phyloP scores from a whole-genome alignment of 2,113 vertebrate species.

The Coregonus clupeaformis region DNA sequence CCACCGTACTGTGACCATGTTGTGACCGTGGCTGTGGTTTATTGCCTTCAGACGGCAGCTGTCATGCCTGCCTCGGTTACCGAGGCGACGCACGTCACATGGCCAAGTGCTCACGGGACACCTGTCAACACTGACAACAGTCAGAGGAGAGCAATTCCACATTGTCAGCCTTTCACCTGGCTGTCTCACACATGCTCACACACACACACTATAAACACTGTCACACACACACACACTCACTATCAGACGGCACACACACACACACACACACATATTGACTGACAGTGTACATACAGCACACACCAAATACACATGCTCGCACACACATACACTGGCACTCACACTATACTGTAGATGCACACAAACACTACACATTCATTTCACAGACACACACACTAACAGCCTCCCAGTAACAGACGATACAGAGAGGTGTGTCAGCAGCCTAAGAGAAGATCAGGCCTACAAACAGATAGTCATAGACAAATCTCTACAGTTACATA shows the following conservation, averaged over 20 bases:
- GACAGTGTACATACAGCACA: too few species aligned
- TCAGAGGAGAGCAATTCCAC: conserved; percentile 63
- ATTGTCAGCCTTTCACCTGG: conserved; percentile 63
- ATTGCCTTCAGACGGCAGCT: neutral
- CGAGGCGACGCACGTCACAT: conserved; percentile 54
- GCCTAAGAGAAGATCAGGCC: neutral
- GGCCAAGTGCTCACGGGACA: conserved; percentile 52
- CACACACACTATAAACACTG: conserved; percentile 3
- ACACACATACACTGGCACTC: too few species aligned
- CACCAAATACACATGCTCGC: too few species aligned
- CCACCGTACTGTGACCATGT: neutral
- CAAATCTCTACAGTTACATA: too few species aligned
- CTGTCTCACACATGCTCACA: conserved; percentile 37
- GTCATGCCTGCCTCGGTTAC: conserved; percentile 27
- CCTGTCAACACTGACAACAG: conserved; percentile 58
- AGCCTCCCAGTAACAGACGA: conserved; percentile 11
- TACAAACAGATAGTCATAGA: neutral
- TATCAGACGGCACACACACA: conserved; percentile 5
- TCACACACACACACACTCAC: conserved; percentile 6
- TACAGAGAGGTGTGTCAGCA: neutral
- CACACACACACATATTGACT: conserved; percentile 5
- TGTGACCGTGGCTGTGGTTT: neutral
- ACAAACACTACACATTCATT: too few species aligned
- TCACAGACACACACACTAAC: neutral
- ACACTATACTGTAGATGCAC: neutral